These are phyloP conservation scores for Harpalus rubripes DNA, from an alignment of 2,888 invertebrate genomes.

Conservation along the genomic window DNA sequence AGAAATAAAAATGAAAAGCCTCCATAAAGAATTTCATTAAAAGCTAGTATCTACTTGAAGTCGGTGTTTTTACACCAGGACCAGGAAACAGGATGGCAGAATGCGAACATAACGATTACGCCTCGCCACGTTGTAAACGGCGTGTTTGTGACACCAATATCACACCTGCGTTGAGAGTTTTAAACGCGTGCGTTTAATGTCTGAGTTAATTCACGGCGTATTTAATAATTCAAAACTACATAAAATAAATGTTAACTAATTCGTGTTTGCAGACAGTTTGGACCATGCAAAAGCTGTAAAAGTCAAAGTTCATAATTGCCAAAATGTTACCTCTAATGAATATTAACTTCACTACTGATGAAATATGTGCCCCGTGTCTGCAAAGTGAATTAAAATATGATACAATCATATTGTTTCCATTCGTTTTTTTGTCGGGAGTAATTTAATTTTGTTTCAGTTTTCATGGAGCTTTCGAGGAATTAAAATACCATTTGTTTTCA, in stretches of 20 bases:
- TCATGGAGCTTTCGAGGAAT: neutral
- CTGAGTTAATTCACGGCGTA: conserved; percentile 28
- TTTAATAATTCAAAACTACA: conserved; percentile 50
- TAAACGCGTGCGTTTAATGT: conserved; percentile 37
- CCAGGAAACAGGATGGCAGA: neutral
- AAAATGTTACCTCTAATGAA: conserved; percentile 35
- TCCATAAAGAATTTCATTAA: conserved; percentile 31
- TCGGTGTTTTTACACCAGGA: neutral
- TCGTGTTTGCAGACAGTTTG: conserved; percentile 38
- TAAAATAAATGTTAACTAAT: conserved; percentile 49
- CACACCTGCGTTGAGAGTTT: conserved; percentile 19
- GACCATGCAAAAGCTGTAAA: conserved; percentile 40
- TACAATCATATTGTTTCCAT: conserved; percentile 9
- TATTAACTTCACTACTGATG: conserved; percentile 30
- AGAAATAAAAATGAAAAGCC: conserved; percentile 4
- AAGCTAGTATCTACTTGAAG: neutral
- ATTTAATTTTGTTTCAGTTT: neutral
- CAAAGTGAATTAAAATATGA: conserved; percentile 31
- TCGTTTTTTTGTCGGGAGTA: neutral
- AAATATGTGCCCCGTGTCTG: conserved; percentile 12
- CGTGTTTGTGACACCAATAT: conserved; percentile 36
- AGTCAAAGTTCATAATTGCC: conserved; percentile 45
- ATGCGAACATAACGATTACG: conserved; percentile 11
- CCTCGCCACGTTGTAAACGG: neutral
- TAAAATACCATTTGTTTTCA: neutral